phyloP scores from a whole-genome alignment of 2,113 vertebrate species.

The Paradisaea rubra region DNA sequence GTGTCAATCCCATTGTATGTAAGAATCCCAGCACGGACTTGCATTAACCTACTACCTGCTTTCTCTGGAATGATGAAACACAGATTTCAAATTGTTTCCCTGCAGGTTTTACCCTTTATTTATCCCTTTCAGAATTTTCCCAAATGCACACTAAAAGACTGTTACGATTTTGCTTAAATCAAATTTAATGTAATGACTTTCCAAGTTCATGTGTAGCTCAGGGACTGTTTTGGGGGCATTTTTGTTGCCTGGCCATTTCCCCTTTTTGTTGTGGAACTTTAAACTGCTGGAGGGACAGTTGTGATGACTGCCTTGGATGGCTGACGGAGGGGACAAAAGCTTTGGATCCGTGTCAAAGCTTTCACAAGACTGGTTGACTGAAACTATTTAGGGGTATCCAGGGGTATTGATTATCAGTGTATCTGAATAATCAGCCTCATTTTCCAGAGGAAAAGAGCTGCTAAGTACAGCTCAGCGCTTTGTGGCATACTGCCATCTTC shows the following conservation, averaged over 20 bases:
- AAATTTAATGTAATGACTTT: not conserved
- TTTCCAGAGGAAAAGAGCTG: not conserved
- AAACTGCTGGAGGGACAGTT: not conserved
- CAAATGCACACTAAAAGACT: not conserved
- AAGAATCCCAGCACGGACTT: rapidly evolving
- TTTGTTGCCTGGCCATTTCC: not conserved
- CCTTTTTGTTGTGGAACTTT: not conserved
- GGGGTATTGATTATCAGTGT: not conserved
- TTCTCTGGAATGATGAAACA: not conserved
- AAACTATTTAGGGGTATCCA: not conserved
- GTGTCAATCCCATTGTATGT: rapidly evolving
- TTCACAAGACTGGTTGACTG: not conserved
- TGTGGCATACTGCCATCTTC: not conserved
- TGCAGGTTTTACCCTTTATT: not conserved
- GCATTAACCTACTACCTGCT: not conserved
- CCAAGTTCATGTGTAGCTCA: not conserved
- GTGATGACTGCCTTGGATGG: not conserved
- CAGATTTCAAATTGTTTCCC: not conserved
- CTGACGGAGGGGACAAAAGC: not conserved
- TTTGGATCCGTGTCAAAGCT: not conserved
- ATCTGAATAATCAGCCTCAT: not conserved
- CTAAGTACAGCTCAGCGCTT: not conserved
- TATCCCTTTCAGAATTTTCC: not conserved
- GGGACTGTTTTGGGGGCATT: not conserved
- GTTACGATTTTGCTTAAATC: not conserved